phyloP scores from a whole-genome alignment of 2,113 vertebrate species.

The Sialia sialis region DNA sequence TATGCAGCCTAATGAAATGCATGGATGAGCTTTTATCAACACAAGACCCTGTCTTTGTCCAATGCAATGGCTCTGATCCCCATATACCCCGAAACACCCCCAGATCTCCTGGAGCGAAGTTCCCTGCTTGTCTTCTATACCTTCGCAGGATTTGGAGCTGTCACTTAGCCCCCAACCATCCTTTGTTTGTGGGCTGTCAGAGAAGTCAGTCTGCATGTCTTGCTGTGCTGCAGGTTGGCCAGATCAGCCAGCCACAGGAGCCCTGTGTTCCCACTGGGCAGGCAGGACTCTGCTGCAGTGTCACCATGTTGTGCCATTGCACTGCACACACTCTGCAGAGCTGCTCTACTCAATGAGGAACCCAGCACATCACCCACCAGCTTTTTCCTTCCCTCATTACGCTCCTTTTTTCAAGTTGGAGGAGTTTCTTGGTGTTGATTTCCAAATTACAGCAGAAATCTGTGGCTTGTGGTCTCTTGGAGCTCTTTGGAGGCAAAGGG shows the following conservation, averaged over 20 bases:
- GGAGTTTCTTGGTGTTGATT: neutral
- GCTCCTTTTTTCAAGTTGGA: neutral
- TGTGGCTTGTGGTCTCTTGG: neutral
- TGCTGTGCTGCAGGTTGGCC: neutral
- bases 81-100: neutral
- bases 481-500: neutral
- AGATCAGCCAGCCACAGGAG: neutral
- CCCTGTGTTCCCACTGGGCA: accelerated
- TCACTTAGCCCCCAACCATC: neutral
- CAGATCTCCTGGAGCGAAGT: neutral
- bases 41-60: neutral
- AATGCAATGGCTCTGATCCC: neutral
- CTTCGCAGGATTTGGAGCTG: neutral
- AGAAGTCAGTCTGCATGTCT: neutral
- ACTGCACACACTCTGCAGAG: neutral
- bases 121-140: neutral
- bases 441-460: neutral
- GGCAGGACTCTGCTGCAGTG: neutral
- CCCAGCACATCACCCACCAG: neutral
- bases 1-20: neutral
- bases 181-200: neutral
- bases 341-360: neutral
- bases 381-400: accelerated
- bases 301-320: neutral
- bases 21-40: neutral